Evolutionary conservation across 2,888 invertebrate species (phyloP), one percentile per base, ranked within the genome.

Genomic region (Ormyrus nitidulus): DNA sequence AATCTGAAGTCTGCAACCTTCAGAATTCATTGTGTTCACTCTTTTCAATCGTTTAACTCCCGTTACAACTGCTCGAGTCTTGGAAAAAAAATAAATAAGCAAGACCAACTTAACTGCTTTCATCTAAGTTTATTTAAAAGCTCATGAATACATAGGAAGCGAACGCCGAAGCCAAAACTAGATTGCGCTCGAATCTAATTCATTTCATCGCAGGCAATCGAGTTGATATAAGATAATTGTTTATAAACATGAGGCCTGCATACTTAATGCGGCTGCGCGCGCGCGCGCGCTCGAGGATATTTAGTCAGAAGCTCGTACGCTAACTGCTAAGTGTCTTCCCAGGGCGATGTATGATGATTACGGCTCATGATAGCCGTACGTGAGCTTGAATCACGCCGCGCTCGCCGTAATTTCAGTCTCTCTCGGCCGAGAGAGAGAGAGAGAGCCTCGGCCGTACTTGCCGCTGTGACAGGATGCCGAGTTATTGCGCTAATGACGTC

Each of bases 311-410:
- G 51, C 19, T 10, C 19, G 51, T 54, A 8, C 13, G 76, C 62
- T 65, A 69, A 76, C 62, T 54, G 61, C 46, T 56, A 56, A 77
- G 80, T 81, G 73, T 82, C 81, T 82, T 81, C 77, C 71, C 72
- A 76, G 82, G 80, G 82, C 83, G 83, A 85, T 84, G 82, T 84
- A 84, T 83, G 85, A 84, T 84, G 84, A 85, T 84, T 85, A 84
- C 83, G 81, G 80, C 54, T 81, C 82, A 74, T 82, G 83, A 85
- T 85, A 83, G 81, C 80, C 73, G 73, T 34, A 34, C 34, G 34
- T 34, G 65, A 77, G 72, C 80, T 83, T 81, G 81, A 84, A 84
- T 83, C 82, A 83, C 46, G 65, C 66, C 66, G 65, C 62, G n/a
- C n/a, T n/a, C 80, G 79, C 74, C 79, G 83, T 84, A 83, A 83